Evolutionary conservation across 2,797 vertebrate species (phyloP), one percentile per base, ranked within the genome.

Genomic region (Myotis planiceps): DNA sequence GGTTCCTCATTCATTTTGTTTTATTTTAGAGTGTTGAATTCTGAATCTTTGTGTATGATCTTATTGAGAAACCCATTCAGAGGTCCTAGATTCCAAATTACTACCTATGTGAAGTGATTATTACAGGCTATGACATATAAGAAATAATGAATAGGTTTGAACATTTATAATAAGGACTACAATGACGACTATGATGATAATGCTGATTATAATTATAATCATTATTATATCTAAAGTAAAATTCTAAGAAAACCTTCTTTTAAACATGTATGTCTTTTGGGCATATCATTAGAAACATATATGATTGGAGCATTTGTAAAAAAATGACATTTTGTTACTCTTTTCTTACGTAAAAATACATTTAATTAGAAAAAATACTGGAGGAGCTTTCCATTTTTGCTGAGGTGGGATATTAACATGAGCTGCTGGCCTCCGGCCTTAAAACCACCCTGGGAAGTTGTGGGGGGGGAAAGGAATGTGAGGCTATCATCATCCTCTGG

Each of bases 341-440:
- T 16, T 95, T 89, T 79, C 47, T 72, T 81, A 71, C 32, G 16
- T 47, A 58, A 16, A 93, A 93, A 85, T 51, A 23, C n/a, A 72
- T 65, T 72, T 72, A 78, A 81, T 93, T 74, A 87, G 83, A 84
- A 90, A 88, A 87, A 68, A 65, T 55, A 81, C 14, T 69, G 27
- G 14, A 85, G 37, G 45, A 88, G 4, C 3, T 66, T 86, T 95
- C 37, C 12, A 55, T 42, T 88, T 42, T 39, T 51, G 51, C 85
- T 23, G 42, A 93, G 19, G 71, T 76, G 21, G 45, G 25, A 86
- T 91, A 76, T 87, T 37, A 55, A 1, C 55, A n/a, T 51, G 29
- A 25, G 19, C 8, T 80, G 3, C 34, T 37, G 27, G 16, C 23
- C 18, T 53, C 3, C 10, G 37, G 19, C 27, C 23, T 37, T 27